Conservation (phyloP, 2,888 invertebrate genomes). For the Capitulum mitella region DNA sequence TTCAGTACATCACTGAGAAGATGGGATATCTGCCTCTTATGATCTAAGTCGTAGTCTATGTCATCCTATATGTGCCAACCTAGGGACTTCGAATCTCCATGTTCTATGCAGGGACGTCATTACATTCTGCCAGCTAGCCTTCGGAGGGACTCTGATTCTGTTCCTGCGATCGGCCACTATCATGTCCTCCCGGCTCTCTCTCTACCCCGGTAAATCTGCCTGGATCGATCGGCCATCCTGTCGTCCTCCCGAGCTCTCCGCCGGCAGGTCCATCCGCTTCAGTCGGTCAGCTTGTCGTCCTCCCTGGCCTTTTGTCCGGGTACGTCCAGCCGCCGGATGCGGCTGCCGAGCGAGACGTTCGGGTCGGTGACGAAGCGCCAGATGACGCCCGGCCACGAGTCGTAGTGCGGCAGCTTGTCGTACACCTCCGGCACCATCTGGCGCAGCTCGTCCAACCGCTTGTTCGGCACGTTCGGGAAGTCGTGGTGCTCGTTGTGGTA, state of each 20-base stretch:
- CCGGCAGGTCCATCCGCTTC: neutral
- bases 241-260: neutral
- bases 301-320: neutral
- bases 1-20: too few species aligned
- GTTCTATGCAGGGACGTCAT: too few species aligned
- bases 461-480: slow-evolving; percentile 23
- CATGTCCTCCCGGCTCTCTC: too few species aligned
- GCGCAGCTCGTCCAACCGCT: slow-evolving; percentile 3
- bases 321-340: neutral
- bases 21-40: too few species aligned
- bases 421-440: slow-evolving; percentile 3
- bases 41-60: too few species aligned
- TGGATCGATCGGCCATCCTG: neutral
- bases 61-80: too few species aligned
- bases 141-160: too few species aligned
- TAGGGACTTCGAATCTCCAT: too few species aligned
- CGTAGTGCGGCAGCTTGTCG: slow-evolving; percentile 6
- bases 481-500: slow-evolving; percentile 25
- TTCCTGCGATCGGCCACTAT: too few species aligned
- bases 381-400: neutral
- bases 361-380: slow-evolving; percentile 23
- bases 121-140: too few species aligned
- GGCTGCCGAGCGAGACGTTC: neutral
- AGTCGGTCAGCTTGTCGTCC: neutral
- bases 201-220: neutral